Conservation (phyloP, 2,113 vertebrate species). For the Sturnus vulgaris region DNA sequence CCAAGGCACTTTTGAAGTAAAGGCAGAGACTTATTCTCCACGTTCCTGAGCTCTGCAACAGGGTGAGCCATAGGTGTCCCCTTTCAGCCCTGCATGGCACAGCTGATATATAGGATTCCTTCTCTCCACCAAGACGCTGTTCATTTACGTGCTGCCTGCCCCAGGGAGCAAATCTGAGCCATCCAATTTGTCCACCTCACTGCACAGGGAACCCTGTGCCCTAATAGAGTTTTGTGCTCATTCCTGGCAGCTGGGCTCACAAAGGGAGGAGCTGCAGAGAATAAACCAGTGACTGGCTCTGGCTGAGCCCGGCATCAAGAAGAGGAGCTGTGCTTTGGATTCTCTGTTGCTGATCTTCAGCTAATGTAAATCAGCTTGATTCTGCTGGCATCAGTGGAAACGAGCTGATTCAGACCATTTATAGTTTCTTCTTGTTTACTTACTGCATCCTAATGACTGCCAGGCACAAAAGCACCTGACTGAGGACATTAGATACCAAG, state of each 20-base stretch:
- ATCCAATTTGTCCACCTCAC: neutral
- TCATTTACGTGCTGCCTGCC: neutral
- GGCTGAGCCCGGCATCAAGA: rapidly evolving
- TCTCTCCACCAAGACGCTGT: neutral
- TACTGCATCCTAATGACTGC: slow-evolving; percentile 1
- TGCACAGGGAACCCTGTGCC: neutral
- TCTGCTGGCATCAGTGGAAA: neutral
- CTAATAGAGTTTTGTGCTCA: neutral
- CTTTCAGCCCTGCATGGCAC: neutral
- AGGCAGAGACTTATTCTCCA: neutral
- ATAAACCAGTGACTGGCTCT: neutral
- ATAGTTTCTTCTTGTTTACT: slow-evolving; percentile 1
- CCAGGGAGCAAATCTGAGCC: neutral
- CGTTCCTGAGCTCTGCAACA: neutral
- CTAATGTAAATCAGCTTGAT: neutral
- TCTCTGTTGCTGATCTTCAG: neutral
- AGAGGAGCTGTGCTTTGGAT: neutral
- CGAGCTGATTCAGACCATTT: neutral
- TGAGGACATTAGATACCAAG: neutral
- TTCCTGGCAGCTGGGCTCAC: neutral
- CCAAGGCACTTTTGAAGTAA: neutral
- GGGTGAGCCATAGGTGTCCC: neutral
- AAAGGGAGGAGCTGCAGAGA: neutral
- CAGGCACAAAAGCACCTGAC: neutral
- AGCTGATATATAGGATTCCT: neutral